Base-by-base conservation (phyloP, 2,888 invertebrate species). In the Pollenia griseotomentosa region DNA sequence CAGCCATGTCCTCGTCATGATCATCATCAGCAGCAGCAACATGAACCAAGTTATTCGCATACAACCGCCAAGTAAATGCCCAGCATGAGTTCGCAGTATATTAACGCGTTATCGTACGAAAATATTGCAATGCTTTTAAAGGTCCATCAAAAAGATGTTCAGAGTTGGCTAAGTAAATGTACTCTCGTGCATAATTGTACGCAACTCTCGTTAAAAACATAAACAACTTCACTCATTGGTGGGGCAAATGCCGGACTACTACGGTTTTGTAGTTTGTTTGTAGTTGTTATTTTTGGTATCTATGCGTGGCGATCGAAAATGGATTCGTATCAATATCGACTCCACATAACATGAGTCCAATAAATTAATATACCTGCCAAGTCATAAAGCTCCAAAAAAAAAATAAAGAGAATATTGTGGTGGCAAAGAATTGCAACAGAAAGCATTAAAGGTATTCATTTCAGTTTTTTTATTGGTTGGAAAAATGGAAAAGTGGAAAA, bases 241-340 rank as follows among this genome's bases (percentile, higher is more conserved):
- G 61, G 46, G 55, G 42, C 55, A 42, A 33, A 57, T 68, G 42
- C 42, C 8, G 55, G 81, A 59, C 9, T 81, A 11, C 42, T 16
- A 71, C 66, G 23, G 5, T 51, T 59, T 19, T 46, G 55, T 73
- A 68, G 48, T 70, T 57, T 53, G 48, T 68, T 23, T 51, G 68
- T 74, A 57, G 77, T 77, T 83, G 68, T 86, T 85, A 46, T 59
- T 10, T 55, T 46, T 82, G 74, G 88, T 90, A 91, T 91, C 91
- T 90, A 66, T 79, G 88, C 89, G 88, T 88, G 75, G 89, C 91
- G 91, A 92, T 92, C 92, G 90, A 92, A 92, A 92, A 92, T 92
- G 92, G 92, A 93, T 93, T 93, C 92, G 92, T 93, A 93, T 93
- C 93, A 93, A 93, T 93, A 93, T 93, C 93, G 92, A 92, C 92